These are phyloP conservation scores for Nannospalax galili DNA, from an alignment of 2,113 vertebrate species.

Conservation along the genomic window DNA sequence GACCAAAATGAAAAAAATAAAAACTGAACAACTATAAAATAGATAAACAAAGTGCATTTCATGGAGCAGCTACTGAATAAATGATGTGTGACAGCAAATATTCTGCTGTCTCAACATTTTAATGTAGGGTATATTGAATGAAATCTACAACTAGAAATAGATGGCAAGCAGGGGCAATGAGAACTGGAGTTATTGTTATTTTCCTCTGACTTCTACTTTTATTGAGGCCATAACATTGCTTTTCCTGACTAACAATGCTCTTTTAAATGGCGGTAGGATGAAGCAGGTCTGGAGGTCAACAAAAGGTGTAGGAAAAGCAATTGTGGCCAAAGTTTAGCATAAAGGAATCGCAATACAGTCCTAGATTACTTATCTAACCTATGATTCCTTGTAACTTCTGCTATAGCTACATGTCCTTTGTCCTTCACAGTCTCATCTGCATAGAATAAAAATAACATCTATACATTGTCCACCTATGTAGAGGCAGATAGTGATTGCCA, in stretches of 20 bases:
- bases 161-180: not conserved
- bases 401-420: fast-evolving
- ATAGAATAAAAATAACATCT: not conserved
- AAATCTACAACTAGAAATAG: not conserved
- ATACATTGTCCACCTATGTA: not conserved
- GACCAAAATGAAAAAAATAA: not conserved
- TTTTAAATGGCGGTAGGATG: not conserved
- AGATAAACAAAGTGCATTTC: not conserved
- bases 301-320: not conserved
- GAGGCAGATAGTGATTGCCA: no score
- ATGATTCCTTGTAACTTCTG: not conserved
- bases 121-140: not conserved
- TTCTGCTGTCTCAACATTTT: not conserved
- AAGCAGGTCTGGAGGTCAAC: not conserved
- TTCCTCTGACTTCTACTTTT: constrained; percentile 9
- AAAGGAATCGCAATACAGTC: not conserved
- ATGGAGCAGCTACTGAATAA: constrained; percentile 44
- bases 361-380: not conserved
- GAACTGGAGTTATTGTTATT: not conserved
- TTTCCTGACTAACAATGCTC: not conserved
- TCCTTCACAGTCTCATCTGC: not conserved
- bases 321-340: no score
- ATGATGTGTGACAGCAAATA: not conserved
- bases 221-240: not conserved
- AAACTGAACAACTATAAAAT: not conserved